phyloP scores from a whole-genome alignment of 2,113 vertebrate genomes.

The Tragelaphus scriptus region DNA sequence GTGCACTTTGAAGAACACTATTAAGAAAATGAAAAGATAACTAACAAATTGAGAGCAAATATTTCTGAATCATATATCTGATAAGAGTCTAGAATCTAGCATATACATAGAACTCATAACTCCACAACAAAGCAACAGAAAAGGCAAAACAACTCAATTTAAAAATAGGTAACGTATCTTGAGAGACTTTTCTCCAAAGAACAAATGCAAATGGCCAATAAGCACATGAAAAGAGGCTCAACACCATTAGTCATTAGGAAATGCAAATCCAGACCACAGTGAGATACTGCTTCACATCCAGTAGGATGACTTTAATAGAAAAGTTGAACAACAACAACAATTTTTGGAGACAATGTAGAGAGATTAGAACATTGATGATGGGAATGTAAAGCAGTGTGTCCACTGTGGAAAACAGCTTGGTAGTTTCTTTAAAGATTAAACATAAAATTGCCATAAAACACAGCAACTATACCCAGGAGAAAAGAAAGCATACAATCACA shows the following conservation, averaged over 20 bases:
- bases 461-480: not conserved
- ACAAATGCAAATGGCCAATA: not conserved
- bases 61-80: not conserved
- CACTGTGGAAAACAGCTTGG: not conserved
- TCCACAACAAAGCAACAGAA: not conserved
- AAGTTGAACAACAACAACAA: not conserved
- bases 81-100: not conserved
- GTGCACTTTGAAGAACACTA: not conserved
- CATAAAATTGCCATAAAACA: not conserved
- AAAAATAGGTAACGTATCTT: not conserved
- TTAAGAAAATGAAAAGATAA: not conserved
- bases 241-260: not conserved
- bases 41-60: not conserved
- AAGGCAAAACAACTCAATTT: not conserved
- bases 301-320: not conserved
- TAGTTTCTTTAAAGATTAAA: not conserved
- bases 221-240: not conserved
- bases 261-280: not conserved
- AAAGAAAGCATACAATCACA: not conserved
- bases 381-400: not conserved
- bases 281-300: not conserved
- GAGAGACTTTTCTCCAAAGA: not conserved
- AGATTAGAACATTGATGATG: not conserved
- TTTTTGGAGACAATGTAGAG: not conserved
- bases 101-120: not conserved